A percentile compares a stretch with the other conserved stretches of the same genome.
Evolutionary conservation across 2,797 vertebrate genomes (phyloP).

Genomic region (Halcyon smyrnensis): DNA sequence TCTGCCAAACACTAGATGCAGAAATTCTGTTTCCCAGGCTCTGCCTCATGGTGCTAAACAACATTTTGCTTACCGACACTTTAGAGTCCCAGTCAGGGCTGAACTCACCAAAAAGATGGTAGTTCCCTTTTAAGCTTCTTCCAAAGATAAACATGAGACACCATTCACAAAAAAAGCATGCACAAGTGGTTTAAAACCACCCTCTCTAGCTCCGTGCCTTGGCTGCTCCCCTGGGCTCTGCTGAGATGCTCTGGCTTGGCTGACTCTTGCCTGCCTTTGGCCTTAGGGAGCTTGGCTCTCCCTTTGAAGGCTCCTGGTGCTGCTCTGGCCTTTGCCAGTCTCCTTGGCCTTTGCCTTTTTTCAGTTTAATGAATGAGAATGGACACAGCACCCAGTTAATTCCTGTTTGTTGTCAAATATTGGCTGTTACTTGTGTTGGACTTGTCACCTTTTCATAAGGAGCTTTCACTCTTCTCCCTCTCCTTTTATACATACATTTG

Average conservation of each 20-base stretch:
- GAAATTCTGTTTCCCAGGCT: slow-evolving; percentile 42
- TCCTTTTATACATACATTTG: background rate
- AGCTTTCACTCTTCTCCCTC: background rate
- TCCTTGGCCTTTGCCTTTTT: background rate
- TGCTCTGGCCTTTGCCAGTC: background rate
- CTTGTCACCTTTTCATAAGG: background rate
- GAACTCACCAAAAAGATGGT: background rate
- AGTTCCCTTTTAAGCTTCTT: background rate
- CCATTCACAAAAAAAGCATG: background rate
- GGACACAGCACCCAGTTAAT: background rate
- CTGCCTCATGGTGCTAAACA: background rate
- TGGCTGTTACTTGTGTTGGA: background rate
- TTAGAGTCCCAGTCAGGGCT: background rate
- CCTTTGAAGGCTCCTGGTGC: background rate
- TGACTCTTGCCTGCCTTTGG: background rate
- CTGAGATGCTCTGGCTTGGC: background rate
- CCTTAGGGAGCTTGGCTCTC: background rate
- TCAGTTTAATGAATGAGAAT: background rate
- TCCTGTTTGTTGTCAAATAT: background rate
- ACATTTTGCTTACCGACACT: background rate
- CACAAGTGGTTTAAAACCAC: background rate
- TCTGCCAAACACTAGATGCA: slow-evolving; percentile 33
- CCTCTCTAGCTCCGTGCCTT: background rate
- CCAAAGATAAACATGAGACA: background rate
- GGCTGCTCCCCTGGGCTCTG: background rate